Conservation (phyloP, 1,140 invertebrate species). For the Aphelinus atriplicis region DNA sequence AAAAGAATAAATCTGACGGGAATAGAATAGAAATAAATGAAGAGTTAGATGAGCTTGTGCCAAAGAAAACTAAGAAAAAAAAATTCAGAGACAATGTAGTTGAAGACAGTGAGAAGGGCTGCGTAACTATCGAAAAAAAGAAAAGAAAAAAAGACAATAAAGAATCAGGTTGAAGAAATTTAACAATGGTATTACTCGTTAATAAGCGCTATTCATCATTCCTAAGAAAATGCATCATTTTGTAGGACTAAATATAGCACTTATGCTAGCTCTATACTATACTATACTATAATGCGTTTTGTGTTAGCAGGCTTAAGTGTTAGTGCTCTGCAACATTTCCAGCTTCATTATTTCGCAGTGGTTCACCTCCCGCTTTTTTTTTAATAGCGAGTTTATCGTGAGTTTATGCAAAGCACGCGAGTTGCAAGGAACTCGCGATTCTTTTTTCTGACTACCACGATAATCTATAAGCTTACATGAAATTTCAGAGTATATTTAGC, state of each 20-base stretch:
- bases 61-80: too few species aligned
- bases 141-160: slow-evolving; percentile 5
- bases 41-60: not conserved
- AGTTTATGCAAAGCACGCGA: slow-evolving; percentile 32
- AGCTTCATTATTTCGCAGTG: slow-evolving; percentile 27
- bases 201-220: slow-evolving; percentile 26
- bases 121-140: slow-evolving; percentile 17
- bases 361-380: slow-evolving; percentile 14
- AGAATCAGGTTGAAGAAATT: slow-evolving; percentile 7
- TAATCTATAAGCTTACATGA: slow-evolving; percentile 18
- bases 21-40: too few species aligned
- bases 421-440: slow-evolving; percentile 6
- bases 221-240: slow-evolving; percentile 18
- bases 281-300: slow-evolving; percentile 4
- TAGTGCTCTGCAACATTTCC: slow-evolving; percentile 17
- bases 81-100: not conserved
- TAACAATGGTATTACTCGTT: slow-evolving; percentile 8
- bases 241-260: slow-evolving; percentile 7
- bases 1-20: slow-evolving; percentile 17
- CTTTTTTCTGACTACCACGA: slow-evolving; percentile 15
- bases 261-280: not conserved
- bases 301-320: not conserved
- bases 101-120: not conserved
- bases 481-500: slow-evolving; percentile 20
- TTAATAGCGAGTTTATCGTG: slow-evolving; percentile 41